phyloP scores from a whole-genome alignment of 2,797 vertebrate species.

The Pelochelys cantorii region DNA sequence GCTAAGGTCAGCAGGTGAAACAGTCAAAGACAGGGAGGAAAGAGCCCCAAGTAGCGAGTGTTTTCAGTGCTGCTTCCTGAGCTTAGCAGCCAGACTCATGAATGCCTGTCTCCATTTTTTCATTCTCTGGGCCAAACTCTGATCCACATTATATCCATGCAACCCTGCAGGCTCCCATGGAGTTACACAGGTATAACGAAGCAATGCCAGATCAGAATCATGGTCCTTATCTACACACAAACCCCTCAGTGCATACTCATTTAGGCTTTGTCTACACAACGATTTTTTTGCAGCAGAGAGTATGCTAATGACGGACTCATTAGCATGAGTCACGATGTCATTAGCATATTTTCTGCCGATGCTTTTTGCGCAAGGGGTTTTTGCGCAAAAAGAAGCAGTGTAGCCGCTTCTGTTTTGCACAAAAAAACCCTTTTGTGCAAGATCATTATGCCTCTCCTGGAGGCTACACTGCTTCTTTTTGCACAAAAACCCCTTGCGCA shows the following conservation, averaged over 20 bases:
- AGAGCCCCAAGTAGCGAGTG: background rate
- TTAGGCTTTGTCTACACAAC: background rate
- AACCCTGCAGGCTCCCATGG: rapidly evolving
- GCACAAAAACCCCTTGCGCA: too few relatives aligned
- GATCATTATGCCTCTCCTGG: too few relatives aligned
- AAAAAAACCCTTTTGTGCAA: too few relatives aligned
- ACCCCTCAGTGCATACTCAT: background rate
- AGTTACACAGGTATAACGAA: background rate
- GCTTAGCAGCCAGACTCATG: background rate
- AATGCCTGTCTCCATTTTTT: background rate
- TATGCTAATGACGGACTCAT: too few relatives aligned
- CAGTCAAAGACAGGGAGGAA: rapidly evolving
- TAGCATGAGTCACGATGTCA: too few relatives aligned
- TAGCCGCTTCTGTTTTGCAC: too few relatives aligned
- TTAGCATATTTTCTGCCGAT: too few relatives aligned
- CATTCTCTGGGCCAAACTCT: background rate
- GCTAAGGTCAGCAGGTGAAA: background rate
- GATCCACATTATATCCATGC: background rate
- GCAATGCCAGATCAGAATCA: background rate
- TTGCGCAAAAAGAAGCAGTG: too few relatives aligned
- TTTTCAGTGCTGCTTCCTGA: background rate
- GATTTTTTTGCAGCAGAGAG: too few relatives aligned
- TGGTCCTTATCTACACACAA: background rate
- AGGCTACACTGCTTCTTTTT: too few relatives aligned
- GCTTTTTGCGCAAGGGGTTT: too few relatives aligned